phyloP scores from a whole-genome alignment of 2,797 vertebrate species.

The Chloroceryle inda region DNA sequence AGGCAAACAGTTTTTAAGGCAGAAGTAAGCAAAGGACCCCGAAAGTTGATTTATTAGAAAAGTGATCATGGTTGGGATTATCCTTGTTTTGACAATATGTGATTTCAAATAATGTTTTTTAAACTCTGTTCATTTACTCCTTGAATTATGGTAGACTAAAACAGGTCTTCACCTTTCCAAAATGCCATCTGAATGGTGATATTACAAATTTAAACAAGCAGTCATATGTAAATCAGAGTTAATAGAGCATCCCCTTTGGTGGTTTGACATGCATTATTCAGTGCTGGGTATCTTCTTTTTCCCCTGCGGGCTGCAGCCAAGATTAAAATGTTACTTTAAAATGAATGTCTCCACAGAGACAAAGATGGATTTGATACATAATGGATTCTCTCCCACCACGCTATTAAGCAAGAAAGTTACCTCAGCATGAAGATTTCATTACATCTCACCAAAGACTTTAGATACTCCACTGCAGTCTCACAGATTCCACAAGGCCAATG shows the following conservation, averaged over 20 bases:
- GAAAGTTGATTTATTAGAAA: neutral
- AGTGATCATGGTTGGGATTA: neutral
- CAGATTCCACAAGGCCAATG: neutral
- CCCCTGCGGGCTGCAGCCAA: slow-evolving; percentile 47
- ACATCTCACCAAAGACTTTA: slow-evolving; percentile 4
- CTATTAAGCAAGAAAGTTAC: slow-evolving; percentile 55
- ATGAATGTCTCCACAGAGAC: slow-evolving; percentile 66
- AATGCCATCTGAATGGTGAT: slow-evolving; percentile 24
- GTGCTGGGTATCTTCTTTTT: slow-evolving; percentile 49
- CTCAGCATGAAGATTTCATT: slow-evolving; percentile 59
- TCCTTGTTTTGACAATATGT: neutral
- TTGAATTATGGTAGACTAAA: slow-evolving; percentile 21
- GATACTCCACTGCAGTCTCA: neutral
- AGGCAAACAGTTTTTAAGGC: neutral
- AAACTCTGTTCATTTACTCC: slow-evolving; percentile 1
- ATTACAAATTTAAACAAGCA: slow-evolving; percentile 58
- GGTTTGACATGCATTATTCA: slow-evolving; percentile 61
- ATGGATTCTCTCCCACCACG: slow-evolving; percentile 43
- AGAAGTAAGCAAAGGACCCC: neutral
- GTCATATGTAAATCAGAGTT: slow-evolving; percentile 67
- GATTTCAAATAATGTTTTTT: slow-evolving; percentile 21
- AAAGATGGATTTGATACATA: slow-evolving; percentile 61
- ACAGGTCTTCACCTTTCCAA: slow-evolving; percentile 22
- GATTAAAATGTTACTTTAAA: slow-evolving; percentile 70
- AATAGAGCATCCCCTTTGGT: slow-evolving; percentile 60